A percentile compares a stretch with the other conserved stretches of the same genome.
phyloP scores from a whole-genome alignment of 2,113 vertebrate genomes.

The Cygnus buccinator region DNA sequence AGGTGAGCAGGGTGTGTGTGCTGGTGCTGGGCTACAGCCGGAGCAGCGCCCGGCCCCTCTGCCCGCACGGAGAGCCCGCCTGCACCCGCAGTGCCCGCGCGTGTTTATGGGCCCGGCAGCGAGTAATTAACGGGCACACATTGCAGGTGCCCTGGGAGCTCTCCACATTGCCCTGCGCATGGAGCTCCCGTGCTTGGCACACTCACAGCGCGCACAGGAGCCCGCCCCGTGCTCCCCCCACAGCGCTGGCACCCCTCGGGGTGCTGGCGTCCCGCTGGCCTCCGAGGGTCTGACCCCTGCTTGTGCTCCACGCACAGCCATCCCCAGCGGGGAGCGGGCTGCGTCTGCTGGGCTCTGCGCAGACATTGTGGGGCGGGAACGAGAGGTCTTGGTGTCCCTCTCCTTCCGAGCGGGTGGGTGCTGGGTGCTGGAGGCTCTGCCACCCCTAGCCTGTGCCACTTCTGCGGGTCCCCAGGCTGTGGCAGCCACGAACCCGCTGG shows the following conservation, averaged over 20 bases:
- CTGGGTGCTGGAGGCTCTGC: neutral
- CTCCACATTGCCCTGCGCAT: no score
- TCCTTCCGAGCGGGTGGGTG: no score
- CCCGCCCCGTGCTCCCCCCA: no score
- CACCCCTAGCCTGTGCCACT: neutral
- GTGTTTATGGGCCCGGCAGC: no score
- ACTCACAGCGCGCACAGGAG: no score
- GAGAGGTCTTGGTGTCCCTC: neutral
- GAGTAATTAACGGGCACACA: no score
- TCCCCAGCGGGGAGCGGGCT: accelerated
- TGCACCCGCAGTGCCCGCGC: no score
- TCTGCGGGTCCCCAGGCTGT: neutral
- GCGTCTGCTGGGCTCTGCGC: accelerated
- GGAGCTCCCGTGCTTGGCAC: no score
- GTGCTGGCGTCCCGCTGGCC: accelerated
- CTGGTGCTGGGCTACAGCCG: neutral
- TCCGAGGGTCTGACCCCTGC: neutral
- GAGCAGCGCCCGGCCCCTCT: neutral
- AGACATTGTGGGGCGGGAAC: accelerated
- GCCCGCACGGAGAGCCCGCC: neutral
- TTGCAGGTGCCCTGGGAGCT: no score
- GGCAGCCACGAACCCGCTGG: accelerated
- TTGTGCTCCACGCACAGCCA: accelerated
- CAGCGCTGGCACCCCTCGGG: neutral
- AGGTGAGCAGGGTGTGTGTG: constrained; percentile 77